Base-by-base conservation (phyloP, 1,140 invertebrate genomes). In the Heterodera carotae region DNA sequence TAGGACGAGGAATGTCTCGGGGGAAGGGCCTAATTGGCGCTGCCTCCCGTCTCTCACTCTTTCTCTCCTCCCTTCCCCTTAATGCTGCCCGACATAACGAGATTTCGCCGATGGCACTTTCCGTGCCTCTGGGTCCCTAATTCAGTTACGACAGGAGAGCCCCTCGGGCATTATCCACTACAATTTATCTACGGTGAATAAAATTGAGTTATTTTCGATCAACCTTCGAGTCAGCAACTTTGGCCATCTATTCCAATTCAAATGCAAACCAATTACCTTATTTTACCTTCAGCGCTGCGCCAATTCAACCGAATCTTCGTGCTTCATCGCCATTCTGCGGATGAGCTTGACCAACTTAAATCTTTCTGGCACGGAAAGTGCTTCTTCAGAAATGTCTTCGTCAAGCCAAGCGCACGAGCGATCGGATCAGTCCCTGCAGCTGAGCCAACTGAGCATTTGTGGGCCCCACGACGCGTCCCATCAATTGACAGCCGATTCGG, bases 11-110 rank as follows among this genome's bases (percentile, higher is more conserved):
- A 18, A 15, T 18, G 48, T 53, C 48, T 53, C 48, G 48, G 48
- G 48, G 48, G 48, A 53, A 53, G 62, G 62, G 62, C 62, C 62
- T 66, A 66, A 66, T 66, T 66, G 62, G 62, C 62, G 62, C 62
- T 66, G 29, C 62, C 62, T 29, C 62, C 62, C 62, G 62, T 34
- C 62, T 29, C 62, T 66, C 25, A 12, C 62, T 12, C 62, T 27
- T 29, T 27, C 62, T 5, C 22, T 27, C 22, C 62, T 29, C 29
- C 25, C 48, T 56, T 22, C 48, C 48, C 1, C 48, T 56, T 56
- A 56, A 22, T 56, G 48, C 48, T 18, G 12, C 48, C 15, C 48
- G 22, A 56, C 48, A 22, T 66, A 66, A 66, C 62, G 62, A 66
- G 62, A 66, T 66, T 66, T 66, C 29, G 62, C 62, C 62, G 62